These are phyloP conservation scores for Belonocnema kinseyi DNA, from an alignment of 1,140 invertebrate species.

Conservation along the genomic window DNA sequence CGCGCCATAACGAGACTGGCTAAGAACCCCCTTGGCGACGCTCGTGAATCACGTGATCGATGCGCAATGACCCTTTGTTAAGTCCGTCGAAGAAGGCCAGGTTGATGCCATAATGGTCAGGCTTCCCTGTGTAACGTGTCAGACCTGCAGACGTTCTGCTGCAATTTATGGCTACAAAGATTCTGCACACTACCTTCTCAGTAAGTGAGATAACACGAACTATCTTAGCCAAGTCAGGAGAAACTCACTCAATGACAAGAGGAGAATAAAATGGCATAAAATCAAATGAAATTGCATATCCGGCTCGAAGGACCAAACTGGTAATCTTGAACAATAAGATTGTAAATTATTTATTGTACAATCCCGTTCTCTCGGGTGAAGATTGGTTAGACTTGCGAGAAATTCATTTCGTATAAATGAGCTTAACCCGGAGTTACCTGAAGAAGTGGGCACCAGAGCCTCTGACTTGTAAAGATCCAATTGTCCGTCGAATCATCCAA, in stretches of 20 bases:
- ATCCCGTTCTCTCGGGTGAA: too few relatives aligned
- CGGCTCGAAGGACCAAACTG: too few relatives aligned
- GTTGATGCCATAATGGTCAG: constrained; percentile 60
- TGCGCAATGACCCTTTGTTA: constrained; percentile 60
- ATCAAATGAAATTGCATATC: background rate
- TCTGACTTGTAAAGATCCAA: too few relatives aligned
- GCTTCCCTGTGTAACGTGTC: constrained; percentile 59
- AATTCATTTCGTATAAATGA: too few relatives aligned
- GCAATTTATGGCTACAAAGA: constrained; percentile 59
- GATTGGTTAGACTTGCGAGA: too few relatives aligned
- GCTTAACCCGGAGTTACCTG: too few relatives aligned
- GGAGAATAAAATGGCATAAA: background rate
- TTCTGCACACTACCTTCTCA: constrained; percentile 48
- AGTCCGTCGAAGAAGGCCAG: constrained; percentile 56
- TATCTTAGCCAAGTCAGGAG: background rate
- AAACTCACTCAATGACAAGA: background rate
- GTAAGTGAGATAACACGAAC: constrained; percentile 52
- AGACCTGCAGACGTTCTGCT: constrained; percentile 53
- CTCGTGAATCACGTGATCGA: constrained; percentile 67
- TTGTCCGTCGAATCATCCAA: too few relatives aligned
- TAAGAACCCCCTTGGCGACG: constrained; percentile 54
- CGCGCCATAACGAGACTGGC: constrained; percentile 27
- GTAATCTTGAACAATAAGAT: too few relatives aligned
- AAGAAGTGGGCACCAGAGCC: too few relatives aligned
- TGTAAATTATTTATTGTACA: too few relatives aligned